Percentiles rank a stretch among this genome's conserved stretches.
Conservation (phyloP, 2,113 vertebrate genomes). For the Osmerus eperlanus region DNA sequence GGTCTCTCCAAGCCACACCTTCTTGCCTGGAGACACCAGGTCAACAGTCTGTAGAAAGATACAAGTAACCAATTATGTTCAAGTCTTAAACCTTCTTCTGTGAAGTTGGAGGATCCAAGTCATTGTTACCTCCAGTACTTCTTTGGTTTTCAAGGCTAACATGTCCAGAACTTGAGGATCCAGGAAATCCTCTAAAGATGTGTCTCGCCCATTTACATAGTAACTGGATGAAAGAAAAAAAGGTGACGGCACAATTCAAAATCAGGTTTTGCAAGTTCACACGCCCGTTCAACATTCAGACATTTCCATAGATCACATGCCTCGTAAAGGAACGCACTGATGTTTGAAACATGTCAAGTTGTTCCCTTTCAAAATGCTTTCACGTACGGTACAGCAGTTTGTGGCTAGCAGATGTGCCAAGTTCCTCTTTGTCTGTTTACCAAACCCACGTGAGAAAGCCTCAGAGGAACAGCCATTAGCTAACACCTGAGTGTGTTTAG, state of each 20-base stretch:
- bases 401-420: not conserved
- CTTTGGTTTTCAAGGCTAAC: slow-evolving; percentile 66
- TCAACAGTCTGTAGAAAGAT: slow-evolving; percentile 30
- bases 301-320: no score
- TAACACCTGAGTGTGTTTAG: no score
- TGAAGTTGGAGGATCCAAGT: not conserved
- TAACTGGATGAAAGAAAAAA: slow-evolving; percentile 72
- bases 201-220: slow-evolving; percentile 84
- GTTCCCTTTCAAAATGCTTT: no score
- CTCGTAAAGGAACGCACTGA: no score
- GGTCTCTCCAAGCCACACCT: slow-evolving; percentile 92
- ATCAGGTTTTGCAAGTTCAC: not conserved
- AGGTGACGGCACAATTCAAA: not conserved
- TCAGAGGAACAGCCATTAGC: not conserved
- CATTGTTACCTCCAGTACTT: slow-evolving; percentile 77
- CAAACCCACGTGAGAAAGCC: not conserved
- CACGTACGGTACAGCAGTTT: no score
- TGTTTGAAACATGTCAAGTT: no score
- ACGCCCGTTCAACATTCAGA: not conserved
- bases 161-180: slow-evolving; percentile 83
- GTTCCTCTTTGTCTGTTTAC: not conserved
- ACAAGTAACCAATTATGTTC: not conserved
- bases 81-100: no score
- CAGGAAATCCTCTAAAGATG: slow-evolving; percentile 85
- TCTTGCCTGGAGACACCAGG: slow-evolving; percentile 70